Base-by-base conservation (phyloP, 2,797 vertebrate species). In the Microctenopoma steveboyesi region DNA sequence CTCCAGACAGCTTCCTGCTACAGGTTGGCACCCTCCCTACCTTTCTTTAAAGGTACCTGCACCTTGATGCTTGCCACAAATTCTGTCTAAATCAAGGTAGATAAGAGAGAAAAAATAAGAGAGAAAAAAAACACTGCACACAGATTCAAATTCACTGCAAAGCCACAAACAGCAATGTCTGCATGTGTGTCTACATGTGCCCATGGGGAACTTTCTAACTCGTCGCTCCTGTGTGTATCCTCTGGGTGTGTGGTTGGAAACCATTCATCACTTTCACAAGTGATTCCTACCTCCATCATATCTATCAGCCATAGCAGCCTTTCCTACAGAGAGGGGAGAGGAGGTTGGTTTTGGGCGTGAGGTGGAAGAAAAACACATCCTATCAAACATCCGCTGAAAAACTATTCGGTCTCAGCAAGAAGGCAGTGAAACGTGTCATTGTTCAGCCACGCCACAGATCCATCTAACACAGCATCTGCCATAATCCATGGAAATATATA, bases 271-370 rank as follows among this genome's bases (percentile, higher is more conserved):
- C 30, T 79, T 57, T 71, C 55, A 75, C 56, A 30, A 64, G 58
- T 28, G 64, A 82, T 73, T 92, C 92, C 94, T 97, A 98, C 97
- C 97, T 99, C 97, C 97, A 98, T 98, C 93, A 99, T 95, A 95
- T 98, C 98, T 94, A 99, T 97, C 69, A 99, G 95, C 97, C 97
- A 99, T 76, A 99, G 93, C 85, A 99, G 95, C 69, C 96, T 94
- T 87, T 99, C 97, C 97, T 92, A 80, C 92, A 79, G 72, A 77
- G 71, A 64, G 28, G 68, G 55, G 73, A 76, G 27, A 22, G 6
- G 28, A 35, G 64, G 40, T 18, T 6, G 61, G 22, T 28, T 53
- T 53, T 47, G 33, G 56, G 42, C 7, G 49, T 51, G 52, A 60
- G 25, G 70, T 55, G 59, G 66, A 66, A 68, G 67, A 74, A 75